These are phyloP conservation scores for Botia kubotai DNA, from an alignment of 2,797 vertebrate genomes.

Conservation along the genomic window DNA sequence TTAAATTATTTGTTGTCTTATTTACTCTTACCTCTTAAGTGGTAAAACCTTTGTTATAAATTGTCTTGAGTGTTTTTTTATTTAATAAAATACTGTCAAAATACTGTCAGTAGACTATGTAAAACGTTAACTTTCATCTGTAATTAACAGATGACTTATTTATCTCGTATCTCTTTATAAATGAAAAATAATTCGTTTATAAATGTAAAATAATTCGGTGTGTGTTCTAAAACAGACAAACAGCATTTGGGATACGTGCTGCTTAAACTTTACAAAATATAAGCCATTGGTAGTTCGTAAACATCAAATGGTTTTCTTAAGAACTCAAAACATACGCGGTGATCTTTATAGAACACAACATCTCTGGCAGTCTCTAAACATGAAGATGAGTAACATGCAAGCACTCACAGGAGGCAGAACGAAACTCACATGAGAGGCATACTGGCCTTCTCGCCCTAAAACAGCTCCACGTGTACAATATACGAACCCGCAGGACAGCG, in stretches of 20 bases:
- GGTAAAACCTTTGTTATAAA: not conserved
- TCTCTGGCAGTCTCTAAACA: slow-evolving; percentile 37
- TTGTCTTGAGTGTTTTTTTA: no score
- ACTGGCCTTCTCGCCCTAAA: slow-evolving; percentile 24
- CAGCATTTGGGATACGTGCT: slow-evolving; percentile 14
- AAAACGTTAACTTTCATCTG: not conserved
- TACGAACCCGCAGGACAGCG: slow-evolving; percentile 18
- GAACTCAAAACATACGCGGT: slow-evolving; percentile 43
- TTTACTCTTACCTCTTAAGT: not conserved
- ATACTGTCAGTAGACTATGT: no score
- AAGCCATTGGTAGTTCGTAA: slow-evolving; percentile 21
- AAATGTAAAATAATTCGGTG: not conserved
- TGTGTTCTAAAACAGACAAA: not conserved
- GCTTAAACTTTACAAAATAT: slow-evolving; percentile 41
- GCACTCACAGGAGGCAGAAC: slow-evolving; percentile 16
- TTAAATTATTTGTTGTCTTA: not conserved
- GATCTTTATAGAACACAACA: not conserved
- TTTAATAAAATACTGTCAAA: no score
- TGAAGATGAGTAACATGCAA: slow-evolving; percentile 55
- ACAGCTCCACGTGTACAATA: slow-evolving; percentile 40
- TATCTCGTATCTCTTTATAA: not conserved
- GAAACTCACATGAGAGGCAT: not conserved
- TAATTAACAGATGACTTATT: not conserved
- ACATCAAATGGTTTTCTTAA: slow-evolving; percentile 41
- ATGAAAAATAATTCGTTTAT: no score